Evolutionary conservation across 30 jellyfish, hydroid and myxozoan species (phyloP), one percentile per base, ranked within the genome.

Genomic region (Turritopsis dohrnii): DNA sequence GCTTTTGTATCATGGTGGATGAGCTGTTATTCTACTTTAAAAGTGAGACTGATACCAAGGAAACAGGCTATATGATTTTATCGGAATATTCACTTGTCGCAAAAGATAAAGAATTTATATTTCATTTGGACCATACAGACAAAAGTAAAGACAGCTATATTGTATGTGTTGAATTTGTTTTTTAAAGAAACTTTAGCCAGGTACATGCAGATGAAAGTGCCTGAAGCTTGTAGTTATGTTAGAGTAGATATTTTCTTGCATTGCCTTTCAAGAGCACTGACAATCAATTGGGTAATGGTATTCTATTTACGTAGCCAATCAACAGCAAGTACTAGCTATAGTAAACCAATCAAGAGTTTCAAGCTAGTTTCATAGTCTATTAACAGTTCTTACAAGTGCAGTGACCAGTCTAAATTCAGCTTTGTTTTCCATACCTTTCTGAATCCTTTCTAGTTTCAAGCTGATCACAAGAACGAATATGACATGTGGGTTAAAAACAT

Each of bases 1-100:
- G 97, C n/a, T 91, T 29, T 73, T 91, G 97, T 80, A 82, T 91
- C 27, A 16, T 87, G 54, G 84, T 60, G 22, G 97, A 87, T n/a
- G 69, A 73, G 25, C 84, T 91, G 41, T 52, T 91, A 54, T 91
- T 91, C 71, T 91, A 91, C 82, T 91, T 81, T 54, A 71, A 75
- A 26, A 53, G 90, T 8, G 97, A 91, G 52, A 73, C 65, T 8
- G 97, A 91, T 41, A 1, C 31, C 84, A 91, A 91, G 60, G 85
- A 89, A 18, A 77, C 52, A 53, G 97, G 97, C 27, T 90, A 82
- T 29, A 84, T 91, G 54, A 90, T 87, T 28, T 76, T 91, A 8
- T 96, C 97, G 1, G 96, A 93, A 18, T 87, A 87, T 79, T 53
- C 84, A 28, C 25, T 79, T 18, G 52, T 82, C 18, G 29, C 80